Percentiles rank a stretch among this genome's conserved stretches.
phyloP scores from a whole-genome alignment of 2,797 vertebrate genomes.

The Chrysolophus pictus region DNA sequence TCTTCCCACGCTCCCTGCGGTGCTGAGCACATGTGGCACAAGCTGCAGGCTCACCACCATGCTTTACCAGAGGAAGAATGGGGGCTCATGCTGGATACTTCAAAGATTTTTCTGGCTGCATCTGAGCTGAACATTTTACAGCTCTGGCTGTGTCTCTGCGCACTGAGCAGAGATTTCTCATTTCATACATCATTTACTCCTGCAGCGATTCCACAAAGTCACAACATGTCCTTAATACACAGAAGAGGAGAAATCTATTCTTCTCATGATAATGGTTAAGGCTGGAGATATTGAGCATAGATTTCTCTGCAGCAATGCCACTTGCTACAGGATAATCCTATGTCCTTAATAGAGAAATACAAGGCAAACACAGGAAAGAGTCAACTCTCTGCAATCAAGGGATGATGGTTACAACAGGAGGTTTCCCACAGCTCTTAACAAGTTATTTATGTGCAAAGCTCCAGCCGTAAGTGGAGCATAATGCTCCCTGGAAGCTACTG shows the following conservation, averaged over 20 bases:
- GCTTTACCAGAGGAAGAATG: not conserved
- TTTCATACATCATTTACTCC: conserved; percentile 82
- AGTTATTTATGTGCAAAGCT: not conserved
- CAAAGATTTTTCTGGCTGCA: not conserved
- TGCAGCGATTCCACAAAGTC: conserved; percentile 65
- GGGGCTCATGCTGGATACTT: not conserved
- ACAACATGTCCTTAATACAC: conserved; percentile 59
- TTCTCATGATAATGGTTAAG: not conserved
- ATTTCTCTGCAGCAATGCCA: conserved; percentile 2
- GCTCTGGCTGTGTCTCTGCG: not conserved
- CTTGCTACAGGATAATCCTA: not conserved
- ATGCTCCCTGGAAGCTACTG: not conserved
- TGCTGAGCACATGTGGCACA: fast-evolving
- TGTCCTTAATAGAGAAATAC: not conserved
- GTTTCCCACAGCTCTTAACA: not conserved
- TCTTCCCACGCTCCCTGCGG: not conserved
- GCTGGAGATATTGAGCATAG: not conserved
- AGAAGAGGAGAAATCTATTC: conserved; percentile 52
- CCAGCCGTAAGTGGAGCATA: not conserved
- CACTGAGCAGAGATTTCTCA: conserved; percentile 72
- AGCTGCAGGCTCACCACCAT: not conserved
- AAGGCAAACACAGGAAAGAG: not conserved
- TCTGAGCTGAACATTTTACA: conserved; percentile 1
- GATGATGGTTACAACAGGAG: not conserved
- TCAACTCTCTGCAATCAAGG: not conserved